Evolutionary conservation across 1,140 invertebrate genomes (phyloP).

Genomic region (Drosophila arawakana): DNA sequence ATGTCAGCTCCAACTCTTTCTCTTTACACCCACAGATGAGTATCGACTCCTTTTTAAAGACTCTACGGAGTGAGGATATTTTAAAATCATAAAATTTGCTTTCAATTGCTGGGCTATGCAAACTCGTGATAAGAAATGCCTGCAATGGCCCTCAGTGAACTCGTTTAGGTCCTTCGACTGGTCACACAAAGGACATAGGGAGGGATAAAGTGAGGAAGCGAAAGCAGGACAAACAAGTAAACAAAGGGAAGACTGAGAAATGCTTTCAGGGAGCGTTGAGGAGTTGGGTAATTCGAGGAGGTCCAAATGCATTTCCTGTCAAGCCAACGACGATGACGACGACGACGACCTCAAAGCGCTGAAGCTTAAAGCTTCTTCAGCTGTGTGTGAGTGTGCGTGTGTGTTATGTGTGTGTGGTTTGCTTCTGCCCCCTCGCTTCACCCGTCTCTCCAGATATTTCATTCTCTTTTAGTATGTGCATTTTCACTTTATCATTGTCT

Average conservation of each 20-base stretch:
- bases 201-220: background rate
- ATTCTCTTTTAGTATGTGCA: conserved; percentile 52
- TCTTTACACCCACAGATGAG: too few relatives aligned
- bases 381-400: conserved; percentile 20
- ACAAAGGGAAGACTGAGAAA: background rate
- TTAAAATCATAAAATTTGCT: conserved; percentile 73
- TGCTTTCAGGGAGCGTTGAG: background rate
- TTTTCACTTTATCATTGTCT: conserved; percentile 81
- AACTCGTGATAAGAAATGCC: conserved; percentile 8
- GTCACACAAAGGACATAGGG: conserved; percentile 1
- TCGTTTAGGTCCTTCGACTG: conserved; percentile 62
- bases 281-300: conserved; percentile 3
- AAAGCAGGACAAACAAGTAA: conserved; percentile 24
- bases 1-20: too few relatives aligned
- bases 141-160: conserved; percentile 49
- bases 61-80: conserved; percentile 42
- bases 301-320: conserved; percentile 62
- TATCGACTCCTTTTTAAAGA: too few relatives aligned
- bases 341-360: conserved; percentile 4
- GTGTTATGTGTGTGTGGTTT: conserved; percentile 23
- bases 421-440: background rate
- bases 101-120: conserved; percentile 20
- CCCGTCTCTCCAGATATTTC: conserved; percentile 3
- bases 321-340: conserved; percentile 23
- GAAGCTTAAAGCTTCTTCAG: conserved; percentile 66